A percentile compares a stretch with the other conserved stretches of the same genome.
phyloP scores from a whole-genome alignment of 2,888 invertebrate species.

The Euplexia lucipara region DNA sequence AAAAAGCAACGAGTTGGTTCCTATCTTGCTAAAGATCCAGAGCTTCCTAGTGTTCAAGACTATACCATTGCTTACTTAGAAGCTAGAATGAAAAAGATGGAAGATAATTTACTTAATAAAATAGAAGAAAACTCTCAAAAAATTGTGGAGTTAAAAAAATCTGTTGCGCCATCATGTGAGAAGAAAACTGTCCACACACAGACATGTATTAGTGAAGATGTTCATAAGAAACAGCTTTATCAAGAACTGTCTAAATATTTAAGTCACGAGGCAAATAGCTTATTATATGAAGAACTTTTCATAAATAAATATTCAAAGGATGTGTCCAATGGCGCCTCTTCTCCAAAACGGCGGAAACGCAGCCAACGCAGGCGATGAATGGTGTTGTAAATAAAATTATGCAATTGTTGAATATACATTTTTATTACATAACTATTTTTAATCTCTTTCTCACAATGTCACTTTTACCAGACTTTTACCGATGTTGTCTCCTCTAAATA shows the following conservation, averaged over 20 bases:
- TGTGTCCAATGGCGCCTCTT: constrained; percentile 37
- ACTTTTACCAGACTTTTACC: constrained; percentile 93
- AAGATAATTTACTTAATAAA: constrained; percentile 78
- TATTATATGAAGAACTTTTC: constrained; percentile 86
- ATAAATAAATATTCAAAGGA: constrained; percentile 74
- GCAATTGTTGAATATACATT: constrained; percentile 29
- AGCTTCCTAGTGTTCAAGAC: constrained; percentile 67
- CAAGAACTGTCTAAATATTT: constrained; percentile 84
- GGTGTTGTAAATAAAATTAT: constrained; percentile 34
- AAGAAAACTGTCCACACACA: constrained; percentile 71
- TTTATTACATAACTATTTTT: constrained; percentile 38
- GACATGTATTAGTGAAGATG: constrained; percentile 71
- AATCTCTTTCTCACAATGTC: constrained; percentile 65
- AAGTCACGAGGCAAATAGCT: constrained; percentile 77
- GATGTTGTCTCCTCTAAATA: constrained; percentile 91
- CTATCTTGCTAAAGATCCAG: constrained; percentile 61
- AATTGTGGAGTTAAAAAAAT: constrained; percentile 77
- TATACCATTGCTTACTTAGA: constrained; percentile 79
- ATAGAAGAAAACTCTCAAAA: constrained; percentile 83
- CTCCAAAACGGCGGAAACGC: constrained; percentile 70
- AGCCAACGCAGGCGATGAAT: constrained; percentile 65
- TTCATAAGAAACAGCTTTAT: constrained; percentile 79
- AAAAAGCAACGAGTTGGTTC: constrained; percentile 45
- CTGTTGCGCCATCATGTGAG: constrained; percentile 52
- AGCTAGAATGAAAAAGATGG: constrained; percentile 81